Evolutionary conservation across 2,113 vertebrate genomes (phyloP).

Genomic region (Zosterops lateralis): DNA sequence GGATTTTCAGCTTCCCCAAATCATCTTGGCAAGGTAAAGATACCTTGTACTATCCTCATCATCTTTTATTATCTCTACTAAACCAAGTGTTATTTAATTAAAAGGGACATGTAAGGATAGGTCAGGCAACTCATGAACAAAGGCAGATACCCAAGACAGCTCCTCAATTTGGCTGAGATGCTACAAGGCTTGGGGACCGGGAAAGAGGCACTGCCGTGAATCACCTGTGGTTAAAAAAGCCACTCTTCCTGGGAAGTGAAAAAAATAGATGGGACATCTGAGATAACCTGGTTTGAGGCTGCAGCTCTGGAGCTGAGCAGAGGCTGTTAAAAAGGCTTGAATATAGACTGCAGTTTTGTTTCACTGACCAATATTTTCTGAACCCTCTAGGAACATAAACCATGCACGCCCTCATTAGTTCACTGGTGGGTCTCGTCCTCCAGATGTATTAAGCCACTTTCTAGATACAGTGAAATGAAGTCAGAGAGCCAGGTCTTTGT

Average conservation of each 20-base stretch:
- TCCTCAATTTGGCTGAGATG: neutral
- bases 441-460: neutral
- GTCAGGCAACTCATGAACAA: neutral
- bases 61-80: slow-evolving; percentile 14
- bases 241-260: neutral
- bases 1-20: slow-evolving; percentile 34
- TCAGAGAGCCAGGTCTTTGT: neutral
- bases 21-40: slow-evolving; percentile 25
- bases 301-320: neutral
- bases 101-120: neutral
- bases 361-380: neutral
- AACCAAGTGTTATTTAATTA: slow-evolving; percentile 49
- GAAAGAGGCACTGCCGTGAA: neutral
- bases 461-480: neutral
- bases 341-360: neutral
- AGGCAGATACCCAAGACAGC: neutral
- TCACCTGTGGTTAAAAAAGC: neutral
- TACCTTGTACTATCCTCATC: slow-evolving; percentile 12
- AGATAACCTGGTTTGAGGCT: neutral
- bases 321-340: neutral
- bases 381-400: neutral
- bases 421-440: neutral
- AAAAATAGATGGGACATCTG: neutral
- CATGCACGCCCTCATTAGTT: neutral
- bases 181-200: neutral